Evolutionary conservation across 2,113 vertebrate genomes (phyloP).

Genomic region (Cynoglossus semilaevis): DNA sequence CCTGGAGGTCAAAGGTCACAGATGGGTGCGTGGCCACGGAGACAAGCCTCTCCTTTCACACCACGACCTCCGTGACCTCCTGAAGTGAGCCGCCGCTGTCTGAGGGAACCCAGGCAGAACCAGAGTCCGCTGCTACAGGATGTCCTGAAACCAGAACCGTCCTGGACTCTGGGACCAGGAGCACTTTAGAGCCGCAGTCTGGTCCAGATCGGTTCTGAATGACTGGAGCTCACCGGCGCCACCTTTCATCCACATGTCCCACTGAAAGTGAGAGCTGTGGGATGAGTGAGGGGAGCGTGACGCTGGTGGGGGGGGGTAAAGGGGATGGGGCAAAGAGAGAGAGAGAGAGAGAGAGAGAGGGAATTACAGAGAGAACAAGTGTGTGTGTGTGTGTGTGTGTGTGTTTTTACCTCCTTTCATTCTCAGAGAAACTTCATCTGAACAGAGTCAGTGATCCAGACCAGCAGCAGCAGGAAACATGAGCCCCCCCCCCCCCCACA

Average conservation of each 20-base stretch:
- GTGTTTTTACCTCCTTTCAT: too few species aligned
- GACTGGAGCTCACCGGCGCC: slow-evolving; percentile 38
- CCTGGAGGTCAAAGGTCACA: too few species aligned
- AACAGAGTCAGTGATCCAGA: too few species aligned
- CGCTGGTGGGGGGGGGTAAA: too few species aligned
- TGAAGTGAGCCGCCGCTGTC: slow-evolving; percentile 27
- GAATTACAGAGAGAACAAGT: not conserved
- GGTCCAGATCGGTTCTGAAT: slow-evolving; percentile 53
- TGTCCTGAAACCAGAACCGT: slow-evolving; percentile 57
- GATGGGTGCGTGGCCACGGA: too few species aligned
- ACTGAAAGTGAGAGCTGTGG: slow-evolving; percentile 60
- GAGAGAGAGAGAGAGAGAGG: not conserved
- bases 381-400: too few species aligned
- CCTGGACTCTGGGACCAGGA: slow-evolving; percentile 47
- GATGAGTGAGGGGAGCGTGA: slow-evolving; percentile 11
- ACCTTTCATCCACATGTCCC: slow-evolving; percentile 51
- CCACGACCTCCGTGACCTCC: not conserved
- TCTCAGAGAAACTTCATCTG: too few species aligned
- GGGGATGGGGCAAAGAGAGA: not conserved
- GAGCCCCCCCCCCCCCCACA: too few species aligned
- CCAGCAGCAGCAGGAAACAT: too few species aligned
- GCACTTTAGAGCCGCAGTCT: slow-evolving; percentile 28
- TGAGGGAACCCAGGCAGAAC: slow-evolving; percentile 57
- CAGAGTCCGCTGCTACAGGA: slow-evolving; percentile 34
- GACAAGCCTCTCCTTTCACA: not conserved